Base-by-base conservation (phyloP, 2,797 vertebrate species). In the Dendrocincla tyrannina region DNA sequence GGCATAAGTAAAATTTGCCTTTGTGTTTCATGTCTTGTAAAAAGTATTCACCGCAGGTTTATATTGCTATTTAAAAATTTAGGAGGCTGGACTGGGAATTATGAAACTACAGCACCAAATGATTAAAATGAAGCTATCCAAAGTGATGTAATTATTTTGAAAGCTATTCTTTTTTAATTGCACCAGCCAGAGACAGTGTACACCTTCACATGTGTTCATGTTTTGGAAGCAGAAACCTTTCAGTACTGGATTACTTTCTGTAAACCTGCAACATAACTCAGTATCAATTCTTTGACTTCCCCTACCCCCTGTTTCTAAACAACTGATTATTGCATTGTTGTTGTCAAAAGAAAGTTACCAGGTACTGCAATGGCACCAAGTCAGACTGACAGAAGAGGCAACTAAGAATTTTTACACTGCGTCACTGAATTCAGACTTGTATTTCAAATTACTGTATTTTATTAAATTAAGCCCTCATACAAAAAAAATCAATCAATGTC, bases 31-130 rank as follows among this genome's bases (percentile, higher is more conserved):
- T 74, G 50, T n/a, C 85, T 76, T 76, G 35, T 77, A 69, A 64
- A 64, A 86, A 79, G 5, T 58, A 46, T 44, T 85, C 39, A 62
- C n/a, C 67, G 27, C 13, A 67, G 20, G 55, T 70, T 83, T 77
- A 24, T 83, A 37, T 55, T n/a, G 9, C 18, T 73, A 35, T 59
- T 89, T 82, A 67, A 88, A 92, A 60, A 64, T 75, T 68, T 64
- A 55, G 49, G 30, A 72, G 15, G 5, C 12, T 79, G 42, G 22
- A 50, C 39, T 9, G 82, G 30, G 37, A 82, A 63, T 91, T 76
- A 50, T 32, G 30, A 66, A 92, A 82, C 10, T 79, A 11, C 14
- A 79, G 7, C 35, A 69, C 14, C 8, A 79, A 76, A 79, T 63
- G 1, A 66, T 68, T 82, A 67, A 93, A 91, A 86, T 35, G 2